Evolutionary conservation across 2,888 invertebrate genomes (phyloP), one percentile per base, ranked within the genome.

Genomic region (Drosophila limbata): DNA sequence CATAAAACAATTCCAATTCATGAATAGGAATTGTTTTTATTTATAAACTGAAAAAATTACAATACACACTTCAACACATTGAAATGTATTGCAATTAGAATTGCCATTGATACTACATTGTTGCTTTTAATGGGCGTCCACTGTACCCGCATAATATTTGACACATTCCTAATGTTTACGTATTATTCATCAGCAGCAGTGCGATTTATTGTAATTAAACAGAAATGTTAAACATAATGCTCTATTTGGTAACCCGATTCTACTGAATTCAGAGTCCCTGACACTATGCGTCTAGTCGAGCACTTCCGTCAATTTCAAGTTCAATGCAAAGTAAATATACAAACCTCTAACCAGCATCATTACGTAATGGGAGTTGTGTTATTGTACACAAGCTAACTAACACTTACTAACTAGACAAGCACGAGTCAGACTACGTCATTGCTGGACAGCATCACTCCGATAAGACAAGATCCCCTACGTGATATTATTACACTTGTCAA

Each of bases 341-440:
- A 59, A 52, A 39, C 2, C n/a, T 25, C 37, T 6, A 37, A 44
- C 33, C 33, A 61, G 40, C 57, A 15, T 21, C 37, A 60, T 69
- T 74, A 61, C 57, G 66, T 53, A 77, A 77, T 45, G n/a, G 37
- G 17, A 56, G 47, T 15, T 62, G 35, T 53, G 42, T 47, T 66
- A 42, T 61, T 48, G 47, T 47, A 35, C 21, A 44, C 37, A 37
- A 44, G 33, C 35, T 28, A 47, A 45, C 25, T 57, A 31, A 59
- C 59, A 62, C 40, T 9, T 19, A 52, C 60, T 69, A 74, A 74
- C 51, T 50, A 28, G 19, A 33, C 31, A 63, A 21, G 33, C 74
- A 77, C 79, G 79, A 64, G 60, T 55, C 50, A 17, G 19, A 19
- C 42, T 74, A 74, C 77, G 77, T 78, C 79, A 69, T 52, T 15